These are phyloP conservation scores for Rallus crepitans DNA, from an alignment of 2,797 vertebrate genomes.

Conservation along the genomic window DNA sequence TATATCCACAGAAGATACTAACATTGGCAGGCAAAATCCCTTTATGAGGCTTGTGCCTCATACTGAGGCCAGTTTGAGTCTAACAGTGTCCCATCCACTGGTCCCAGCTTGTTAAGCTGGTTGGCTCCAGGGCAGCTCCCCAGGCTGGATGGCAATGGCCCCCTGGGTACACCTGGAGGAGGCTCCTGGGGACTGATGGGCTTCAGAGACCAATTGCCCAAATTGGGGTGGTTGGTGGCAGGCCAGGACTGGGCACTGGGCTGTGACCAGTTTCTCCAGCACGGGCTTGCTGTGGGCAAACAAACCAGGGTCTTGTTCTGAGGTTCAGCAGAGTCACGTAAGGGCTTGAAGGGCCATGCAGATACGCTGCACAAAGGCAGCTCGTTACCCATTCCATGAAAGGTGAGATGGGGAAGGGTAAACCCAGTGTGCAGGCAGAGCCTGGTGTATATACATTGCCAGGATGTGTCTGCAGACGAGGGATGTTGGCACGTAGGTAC, in stretches of 20 bases:
- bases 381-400: not conserved
- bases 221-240: not conserved
- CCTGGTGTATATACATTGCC: too few species aligned
- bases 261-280: not conserved
- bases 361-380: not conserved
- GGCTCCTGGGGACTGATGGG: too few species aligned
- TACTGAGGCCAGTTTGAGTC: too few species aligned
- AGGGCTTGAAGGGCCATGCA: not conserved
- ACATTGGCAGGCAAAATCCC: not conserved
- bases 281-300: not conserved
- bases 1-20: not conserved
- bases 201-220: not conserved
- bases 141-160: not conserved
- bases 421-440: not conserved
- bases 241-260: not conserved
- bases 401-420: not conserved
- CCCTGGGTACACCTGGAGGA: rapidly evolving
- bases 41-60: not conserved
- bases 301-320: not conserved
- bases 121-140: not conserved
- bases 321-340: rapidly evolving
- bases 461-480: not conserved
- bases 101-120: not conserved
- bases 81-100: too few species aligned
- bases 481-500: not conserved